Percentiles rank a stretch among this genome's conserved stretches.
Conservation (phyloP, 35 echinoderm and acorn worm genomes). For the Diadema setosum region DNA sequence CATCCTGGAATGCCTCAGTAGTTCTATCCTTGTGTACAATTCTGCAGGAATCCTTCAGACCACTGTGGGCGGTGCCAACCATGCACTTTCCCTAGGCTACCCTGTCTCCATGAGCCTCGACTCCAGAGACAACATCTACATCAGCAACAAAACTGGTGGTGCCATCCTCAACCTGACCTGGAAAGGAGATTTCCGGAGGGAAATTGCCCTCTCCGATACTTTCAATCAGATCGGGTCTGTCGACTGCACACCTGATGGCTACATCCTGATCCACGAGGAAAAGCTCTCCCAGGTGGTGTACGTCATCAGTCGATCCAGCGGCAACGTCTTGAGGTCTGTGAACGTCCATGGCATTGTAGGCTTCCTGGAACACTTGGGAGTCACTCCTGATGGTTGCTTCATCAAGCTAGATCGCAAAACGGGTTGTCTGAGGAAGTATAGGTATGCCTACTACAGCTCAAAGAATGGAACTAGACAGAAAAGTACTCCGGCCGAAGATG, state of each 20-base stretch:
- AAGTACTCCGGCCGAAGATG: not conserved
- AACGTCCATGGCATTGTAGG: conserved; percentile 53
- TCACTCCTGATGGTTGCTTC: conserved; percentile 50
- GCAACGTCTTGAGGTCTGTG: conserved; percentile 6
- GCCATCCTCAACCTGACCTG: conserved; percentile 11
- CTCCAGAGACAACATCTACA: conserved; percentile 45
- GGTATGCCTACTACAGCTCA: not conserved
- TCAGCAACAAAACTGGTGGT: conserved; percentile 45
- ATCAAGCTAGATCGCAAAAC: conserved; percentile 53
- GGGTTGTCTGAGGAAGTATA: conserved; percentile 48
- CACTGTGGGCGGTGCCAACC: conserved; percentile 10
- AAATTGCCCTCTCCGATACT: not conserved
- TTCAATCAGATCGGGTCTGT: conserved; percentile 31
- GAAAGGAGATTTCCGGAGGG: not conserved
- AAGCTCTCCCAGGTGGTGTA: conserved; percentile 45
- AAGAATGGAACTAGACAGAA: not conserved
- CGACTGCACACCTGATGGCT: conserved; percentile 13
- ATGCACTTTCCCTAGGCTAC: conserved; percentile 2
- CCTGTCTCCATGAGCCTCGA: conserved; percentile 46
- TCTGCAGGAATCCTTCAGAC: conserved; percentile 37
- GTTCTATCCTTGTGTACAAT: conserved; percentile 31
- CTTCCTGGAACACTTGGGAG: conserved; percentile 20
- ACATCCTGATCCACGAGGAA: conserved; percentile 57
- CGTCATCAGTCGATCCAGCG: conserved; percentile 5
- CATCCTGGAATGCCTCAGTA: conserved; percentile 38